These are phyloP conservation scores for Apodemus speciosus DNA, from an alignment of 2,113 vertebrate genomes.

Conservation along the genomic window DNA sequence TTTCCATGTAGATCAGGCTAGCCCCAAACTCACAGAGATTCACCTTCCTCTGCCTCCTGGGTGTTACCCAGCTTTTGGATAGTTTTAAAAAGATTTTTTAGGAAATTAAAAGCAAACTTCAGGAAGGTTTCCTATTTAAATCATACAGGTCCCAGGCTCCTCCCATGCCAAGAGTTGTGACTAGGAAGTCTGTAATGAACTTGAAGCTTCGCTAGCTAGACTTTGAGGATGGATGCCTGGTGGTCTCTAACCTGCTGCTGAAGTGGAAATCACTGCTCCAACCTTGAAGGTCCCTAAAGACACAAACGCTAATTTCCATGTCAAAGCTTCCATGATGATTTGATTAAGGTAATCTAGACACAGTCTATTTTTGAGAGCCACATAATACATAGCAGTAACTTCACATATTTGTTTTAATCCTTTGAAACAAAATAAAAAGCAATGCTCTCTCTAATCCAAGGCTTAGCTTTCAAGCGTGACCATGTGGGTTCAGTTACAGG, in stretches of 20 bases:
- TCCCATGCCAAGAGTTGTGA: background rate
- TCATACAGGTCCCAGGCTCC: background rate
- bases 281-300: background rate
- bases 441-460: background rate
- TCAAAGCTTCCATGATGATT: background rate
- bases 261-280: background rate
- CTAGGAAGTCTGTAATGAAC: background rate
- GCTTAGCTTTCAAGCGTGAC: slow-evolving; percentile 6
- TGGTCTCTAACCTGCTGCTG: background rate
- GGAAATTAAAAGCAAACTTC: slow-evolving; percentile 18
- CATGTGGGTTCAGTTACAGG: background rate
- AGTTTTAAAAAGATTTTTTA: background rate
- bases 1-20: background rate
- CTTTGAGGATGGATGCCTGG: background rate
- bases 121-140: background rate
- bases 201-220: background rate
- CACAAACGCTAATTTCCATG: background rate
- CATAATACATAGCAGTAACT: background rate
- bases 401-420: background rate
- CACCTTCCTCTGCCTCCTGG: background rate
- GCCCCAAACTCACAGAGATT: background rate
- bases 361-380: background rate
- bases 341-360: background rate
- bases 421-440: background rate
- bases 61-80: background rate